Base-by-base conservation (phyloP, 2,113 vertebrate genomes). In the Thermophis baileyi region DNA sequence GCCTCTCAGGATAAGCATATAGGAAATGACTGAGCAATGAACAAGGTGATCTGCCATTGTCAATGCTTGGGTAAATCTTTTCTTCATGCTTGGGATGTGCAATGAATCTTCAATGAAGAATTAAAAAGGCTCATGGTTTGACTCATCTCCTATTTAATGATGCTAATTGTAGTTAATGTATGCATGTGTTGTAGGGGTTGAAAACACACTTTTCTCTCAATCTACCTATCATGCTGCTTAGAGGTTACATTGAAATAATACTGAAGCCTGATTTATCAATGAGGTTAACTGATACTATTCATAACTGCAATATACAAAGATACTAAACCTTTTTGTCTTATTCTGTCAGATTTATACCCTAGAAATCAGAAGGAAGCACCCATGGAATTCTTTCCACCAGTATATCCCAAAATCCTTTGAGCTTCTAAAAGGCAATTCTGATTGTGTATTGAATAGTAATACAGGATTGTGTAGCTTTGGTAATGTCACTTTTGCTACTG, bases 91-190 rank as follows among this genome's bases (percentile, higher is more conserved):
- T 3, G 47, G 51, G 27, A 60, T 85, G 88, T 81, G 57, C 94
- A 92, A 25, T 54, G 87, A 94, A 91, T 91, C 93, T 92, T 85
- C 88, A 91, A 0, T 85, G 81, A 20, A 92, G 90, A 85, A 93
- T 96, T 91, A n/a, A 0, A 0, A 51, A 91, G 91, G 87, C 89
- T 93, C 69, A 92, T 90, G 90, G 95, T 63, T 94, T 0, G 14
- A 5, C 88, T 95, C 87, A 89, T 49, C 27, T 95, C 92, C 57
- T 97, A 95, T 96, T 96, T 96, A 96, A 97, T 96, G 93, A 88
- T 81, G 44, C 5, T 96, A 96, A 96, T 96, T 96, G 95, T 94
- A 93, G 88, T 91, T 93, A 94, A 91, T 95, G 60, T 92, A 93
- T 96, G 94, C 0, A n/a, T 85, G 27, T 69, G 22, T 35, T 86